phyloP scores from a whole-genome alignment of 2,888 invertebrate genomes.

The Chironomus tentans region DNA sequence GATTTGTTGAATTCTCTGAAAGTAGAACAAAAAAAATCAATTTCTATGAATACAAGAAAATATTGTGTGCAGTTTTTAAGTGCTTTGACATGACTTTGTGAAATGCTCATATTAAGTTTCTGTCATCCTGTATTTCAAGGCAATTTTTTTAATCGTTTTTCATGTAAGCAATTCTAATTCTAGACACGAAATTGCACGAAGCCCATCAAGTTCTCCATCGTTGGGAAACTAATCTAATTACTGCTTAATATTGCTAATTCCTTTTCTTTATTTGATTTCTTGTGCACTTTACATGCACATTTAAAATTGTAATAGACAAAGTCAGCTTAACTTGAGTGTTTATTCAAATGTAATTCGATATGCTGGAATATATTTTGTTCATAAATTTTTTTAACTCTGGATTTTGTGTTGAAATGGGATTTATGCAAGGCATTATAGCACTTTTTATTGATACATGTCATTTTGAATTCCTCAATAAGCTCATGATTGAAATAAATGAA shows the following conservation, averaged over 20 bases:
- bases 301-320: neutral
- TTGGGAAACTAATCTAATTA: neutral
- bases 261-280: conserved; percentile 6
- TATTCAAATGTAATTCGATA: conserved; percentile 6
- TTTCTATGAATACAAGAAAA: neutral
- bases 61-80: neutral
- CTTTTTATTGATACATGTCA: neutral
- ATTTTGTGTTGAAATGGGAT: neutral
- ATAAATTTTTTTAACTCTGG: no score
- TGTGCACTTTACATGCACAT: neutral
- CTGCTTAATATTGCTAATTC: neutral
- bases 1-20: conserved; percentile 61
- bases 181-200: neutral
- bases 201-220: neutral
- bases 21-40: neutral
- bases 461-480: neutral
- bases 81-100: neutral
- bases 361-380: neutral
- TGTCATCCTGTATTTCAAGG: neutral
- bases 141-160: conserved; percentile 13
- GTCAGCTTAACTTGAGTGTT: neutral
- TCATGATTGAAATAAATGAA: neutral
- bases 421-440: neutral
- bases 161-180: conserved; percentile 10
- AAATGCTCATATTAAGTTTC: neutral